Percentiles rank a stretch among this genome's conserved stretches.
Evolutionary conservation across 2,888 invertebrate genomes (phyloP).

Genomic region (Leucozona laternaria): DNA sequence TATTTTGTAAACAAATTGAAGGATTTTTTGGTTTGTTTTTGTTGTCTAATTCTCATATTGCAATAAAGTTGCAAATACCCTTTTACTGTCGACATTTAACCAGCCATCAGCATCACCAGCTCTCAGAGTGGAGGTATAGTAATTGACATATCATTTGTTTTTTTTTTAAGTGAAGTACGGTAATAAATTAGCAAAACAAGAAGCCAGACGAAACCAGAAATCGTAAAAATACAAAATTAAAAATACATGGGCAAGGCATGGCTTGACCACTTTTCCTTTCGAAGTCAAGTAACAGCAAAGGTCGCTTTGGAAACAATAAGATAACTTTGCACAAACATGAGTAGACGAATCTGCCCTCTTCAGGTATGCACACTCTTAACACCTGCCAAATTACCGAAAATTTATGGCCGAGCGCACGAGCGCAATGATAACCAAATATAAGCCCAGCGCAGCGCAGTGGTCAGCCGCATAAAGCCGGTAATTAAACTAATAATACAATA

Average conservation of each 20-base stretch:
- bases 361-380: conserved; percentile 62
- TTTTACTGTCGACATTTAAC: conserved; percentile 43
- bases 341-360: conserved; percentile 23
- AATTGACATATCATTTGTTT: conserved; percentile 66
- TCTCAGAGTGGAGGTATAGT: neutral
- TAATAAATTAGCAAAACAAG: conserved; percentile 60
- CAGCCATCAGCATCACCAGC: neutral
- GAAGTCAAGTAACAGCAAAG: conserved; percentile 32
- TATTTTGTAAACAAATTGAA: conserved; percentile 35
- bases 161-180: conserved; percentile 64
- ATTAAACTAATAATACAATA: conserved; percentile 74
- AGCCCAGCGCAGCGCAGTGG: conserved; percentile 16
- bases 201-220: conserved; percentile 63
- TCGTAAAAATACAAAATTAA: conserved; percentile 48
- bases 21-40: conserved; percentile 25
- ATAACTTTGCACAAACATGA: conserved; percentile 39
- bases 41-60: conserved; percentile 45
- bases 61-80: conserved; percentile 59
- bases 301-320: conserved; percentile 55
- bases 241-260: conserved; percentile 66
- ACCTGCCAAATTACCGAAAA: conserved; percentile 62
- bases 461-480: conserved; percentile 61
- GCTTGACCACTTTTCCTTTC: conserved; percentile 63
- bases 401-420: conserved; percentile 58
- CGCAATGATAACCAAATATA: conserved; percentile 51